Base-by-base conservation (phyloP, 2,113 vertebrate species). In the Rhynchomys soricoides region DNA sequence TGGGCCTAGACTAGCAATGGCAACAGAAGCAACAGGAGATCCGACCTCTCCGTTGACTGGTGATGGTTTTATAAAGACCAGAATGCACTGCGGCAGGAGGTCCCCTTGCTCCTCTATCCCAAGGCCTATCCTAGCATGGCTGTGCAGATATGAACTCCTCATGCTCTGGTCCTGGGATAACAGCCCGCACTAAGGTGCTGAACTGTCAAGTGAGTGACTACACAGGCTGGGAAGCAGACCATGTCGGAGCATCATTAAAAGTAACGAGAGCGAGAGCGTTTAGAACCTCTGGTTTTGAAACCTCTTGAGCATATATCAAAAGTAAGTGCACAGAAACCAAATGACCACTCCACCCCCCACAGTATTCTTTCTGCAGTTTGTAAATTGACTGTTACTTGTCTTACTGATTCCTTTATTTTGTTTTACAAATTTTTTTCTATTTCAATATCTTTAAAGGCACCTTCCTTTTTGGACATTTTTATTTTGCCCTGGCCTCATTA, bases 271-370 rank as follows among this genome's bases (percentile, higher is more conserved):
- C 83, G 12, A 75, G 57, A 73, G 31, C 86, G 3, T 90, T 93
- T 50, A 64, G 17, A 74, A 62, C 50, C 64, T 78, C 64, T 81
- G n/a, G 24, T 90, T 93, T 75, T 75, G 45, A 94, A 94, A 97
- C 96, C 59, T 50, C 43, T 21, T 55, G 3, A 21, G 82, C 29
- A 7, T 68, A 48, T 3, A 37, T 2, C 21, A 94, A 89, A 89
- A 93, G 43, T 22, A 78, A 86, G 29, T 85, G 19, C 17, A 88
- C 34, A 10, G n/a, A 96, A 94, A 86, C 37, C 64, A 82, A 79
- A 48, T 59, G 68, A 79, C 62, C 64, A 31, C 29, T 29, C 29
- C 29, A 79, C 6, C 26, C 31, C 16, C 16, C 7, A 40, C 12
- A 74, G 2, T 5, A 11, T 5, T 43, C n/a, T 90, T 77, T 86